A percentile compares a stretch with the other conserved stretches of the same genome.
These are phyloP conservation scores for Hypomecis atomaria DNA, from an alignment of 2,888 invertebrate genomes.

Conservation along the genomic window DNA sequence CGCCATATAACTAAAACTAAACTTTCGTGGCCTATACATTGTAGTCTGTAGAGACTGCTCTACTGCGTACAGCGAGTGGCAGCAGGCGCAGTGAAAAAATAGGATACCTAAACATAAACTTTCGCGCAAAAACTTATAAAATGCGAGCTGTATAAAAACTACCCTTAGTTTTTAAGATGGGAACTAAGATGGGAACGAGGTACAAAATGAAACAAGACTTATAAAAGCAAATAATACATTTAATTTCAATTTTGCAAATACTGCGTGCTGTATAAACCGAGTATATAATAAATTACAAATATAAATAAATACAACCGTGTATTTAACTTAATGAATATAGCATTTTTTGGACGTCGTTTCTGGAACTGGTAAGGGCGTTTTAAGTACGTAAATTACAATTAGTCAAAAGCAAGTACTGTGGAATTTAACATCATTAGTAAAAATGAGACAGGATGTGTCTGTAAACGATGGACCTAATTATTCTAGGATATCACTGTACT, in stretches of 20 bases:
- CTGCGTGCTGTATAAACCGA: slow-evolving; percentile 58
- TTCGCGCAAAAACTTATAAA: no score
- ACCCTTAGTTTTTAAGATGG: no score
- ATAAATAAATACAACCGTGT: slow-evolving; percentile 38
- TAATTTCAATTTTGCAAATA: slow-evolving; percentile 61
- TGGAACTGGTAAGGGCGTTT: slow-evolving; percentile 79
- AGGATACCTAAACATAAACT: no score
- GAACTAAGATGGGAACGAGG: background rate
- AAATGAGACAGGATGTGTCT: background rate
- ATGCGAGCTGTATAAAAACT: no score
- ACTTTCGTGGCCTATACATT: no score
- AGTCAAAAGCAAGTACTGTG: background rate
- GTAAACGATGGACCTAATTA: no score
- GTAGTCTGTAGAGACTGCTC: no score
- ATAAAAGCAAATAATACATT: slow-evolving; percentile 57
- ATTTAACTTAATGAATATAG: slow-evolving; percentile 28
- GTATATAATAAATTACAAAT: slow-evolving; percentile 50
- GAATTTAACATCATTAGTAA: background rate
- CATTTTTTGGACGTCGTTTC: slow-evolving; percentile 75
- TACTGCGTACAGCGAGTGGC: no score
- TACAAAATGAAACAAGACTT: slow-evolving; percentile 48
- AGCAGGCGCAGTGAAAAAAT: no score
- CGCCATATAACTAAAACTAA: no score
- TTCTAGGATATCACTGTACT: no score
- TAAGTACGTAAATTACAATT: slow-evolving; percentile 34